Evolutionary conservation across 1,140 invertebrate genomes (phyloP), one percentile per base, ranked within the genome.

Genomic region (Papilio polytes): DNA sequence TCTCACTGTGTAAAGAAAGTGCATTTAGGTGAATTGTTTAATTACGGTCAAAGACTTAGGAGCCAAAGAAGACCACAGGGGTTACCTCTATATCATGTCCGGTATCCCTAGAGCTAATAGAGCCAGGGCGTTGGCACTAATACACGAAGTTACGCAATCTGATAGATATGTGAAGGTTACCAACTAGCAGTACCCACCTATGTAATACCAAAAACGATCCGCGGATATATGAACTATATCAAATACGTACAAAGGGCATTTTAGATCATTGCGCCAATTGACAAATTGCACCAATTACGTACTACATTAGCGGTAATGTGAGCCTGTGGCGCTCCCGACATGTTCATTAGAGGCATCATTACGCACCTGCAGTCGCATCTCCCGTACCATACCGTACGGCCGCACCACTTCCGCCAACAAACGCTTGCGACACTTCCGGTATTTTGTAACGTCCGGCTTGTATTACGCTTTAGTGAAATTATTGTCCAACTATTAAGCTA

Each of bases 401-500:
- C 82, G 78, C 76, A 56, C 53, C 31, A 84, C 85, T 91, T 92
- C 92, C 91, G 90, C 84, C 70, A 72, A 2, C 26, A 87, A 84
- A 83, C 83, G 83, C 86, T 90, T 88, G 87, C 83, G 84, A 80
- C 85, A 85, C 85, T 90, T 86, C 87, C 87, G 85, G 81, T 82
- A 81, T 82, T 90, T 80, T 87, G 86, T 85, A 89, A 92, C 87
- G 87, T 94, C 91, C 91, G 87, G 81, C 85, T 76, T 77, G 63
- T 70, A 70, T 7, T 70, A 36, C 22, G 26, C 26, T 70, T 70
- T 70, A 70, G 26, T 70, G 13, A 70, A 70, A 15, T 70, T 36
- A 70, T 31, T 70, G 22, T 66, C 31, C 4, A 70, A 31, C 63
- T 12, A 36, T 36, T 36, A 36, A 36, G 31, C 31, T 13, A 36